These are phyloP conservation scores for Cephus pygmeus DNA, from an alignment of 2,888 invertebrate genomes.

Conservation along the genomic window DNA sequence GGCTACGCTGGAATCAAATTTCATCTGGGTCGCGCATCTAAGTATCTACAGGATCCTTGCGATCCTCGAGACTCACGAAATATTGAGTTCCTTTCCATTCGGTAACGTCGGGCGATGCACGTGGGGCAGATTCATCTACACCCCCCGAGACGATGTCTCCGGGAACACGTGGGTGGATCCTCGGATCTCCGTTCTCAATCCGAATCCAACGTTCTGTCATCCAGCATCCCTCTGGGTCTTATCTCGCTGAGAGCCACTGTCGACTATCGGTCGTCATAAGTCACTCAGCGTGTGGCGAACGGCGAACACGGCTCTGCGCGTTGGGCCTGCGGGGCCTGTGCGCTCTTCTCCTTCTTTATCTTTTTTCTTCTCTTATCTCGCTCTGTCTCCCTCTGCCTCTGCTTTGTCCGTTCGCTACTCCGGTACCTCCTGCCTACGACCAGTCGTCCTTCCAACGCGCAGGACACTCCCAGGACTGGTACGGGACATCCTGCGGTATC, in stretches of 20 bases:
- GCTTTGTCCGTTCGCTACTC: conserved; percentile 23
- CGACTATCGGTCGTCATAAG: conserved; percentile 56
- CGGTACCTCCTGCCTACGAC: not conserved
- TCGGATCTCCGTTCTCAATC: not conserved
- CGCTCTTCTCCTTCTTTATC: conserved; percentile 28
- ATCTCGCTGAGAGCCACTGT: conserved; percentile 52
- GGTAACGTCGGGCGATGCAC: not conserved
- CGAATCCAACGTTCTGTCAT: not conserved
- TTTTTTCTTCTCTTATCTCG: conserved; percentile 22
- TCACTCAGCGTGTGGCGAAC: conserved; percentile 62
- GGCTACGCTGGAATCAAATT: not conserved
- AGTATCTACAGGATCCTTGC: not conserved
- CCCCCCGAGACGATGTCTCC: not conserved
- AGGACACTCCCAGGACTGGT: not conserved
- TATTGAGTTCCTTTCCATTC: not conserved
- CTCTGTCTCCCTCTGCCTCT: conserved; percentile 13
- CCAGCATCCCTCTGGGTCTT: not conserved
- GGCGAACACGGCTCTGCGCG: conserved; percentile 49
- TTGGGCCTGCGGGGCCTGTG: conserved; percentile 38
- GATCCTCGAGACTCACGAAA: not conserved
- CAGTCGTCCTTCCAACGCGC: conserved; percentile 1
- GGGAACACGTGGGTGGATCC: not conserved
- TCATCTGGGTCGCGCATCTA: not conserved
- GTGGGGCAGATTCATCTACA: not conserved
- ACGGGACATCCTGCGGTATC: not conserved